Percentiles rank a stretch among this genome's conserved stretches.
Evolutionary conservation across 2,888 invertebrate genomes (phyloP).

Genomic region (Mantis religiosa): DNA sequence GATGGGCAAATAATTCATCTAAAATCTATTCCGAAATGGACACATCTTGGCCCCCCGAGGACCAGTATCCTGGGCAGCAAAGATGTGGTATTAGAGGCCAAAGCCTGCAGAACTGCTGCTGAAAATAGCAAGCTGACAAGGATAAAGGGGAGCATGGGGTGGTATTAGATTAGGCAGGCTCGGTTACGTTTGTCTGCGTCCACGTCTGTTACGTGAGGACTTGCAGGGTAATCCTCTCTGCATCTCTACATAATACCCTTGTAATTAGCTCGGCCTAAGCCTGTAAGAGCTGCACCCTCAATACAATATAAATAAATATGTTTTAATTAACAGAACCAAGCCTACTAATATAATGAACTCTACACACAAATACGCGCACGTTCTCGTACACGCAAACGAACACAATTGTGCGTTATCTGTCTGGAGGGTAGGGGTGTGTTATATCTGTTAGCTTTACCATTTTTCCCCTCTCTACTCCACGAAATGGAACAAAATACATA

Average conservation of each 20-base stretch:
- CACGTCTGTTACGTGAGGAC: background rate
- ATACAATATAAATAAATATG: slow-evolving; percentile 4
- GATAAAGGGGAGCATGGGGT: background rate
- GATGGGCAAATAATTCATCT: too few relatives aligned
- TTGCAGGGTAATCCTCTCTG: background rate
- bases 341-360: slow-evolving; percentile 1
- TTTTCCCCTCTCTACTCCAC: background rate
- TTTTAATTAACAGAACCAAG: slow-evolving; percentile 5
- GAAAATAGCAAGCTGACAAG: background rate
- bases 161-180: background rate
- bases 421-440: background rate
- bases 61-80: background rate
- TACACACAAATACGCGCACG: background rate
- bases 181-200: background rate
- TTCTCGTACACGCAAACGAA: background rate
- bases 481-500: background rate
- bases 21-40: too few relatives aligned
- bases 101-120: background rate
- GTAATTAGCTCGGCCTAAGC: background rate
- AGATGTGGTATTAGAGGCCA: background rate
- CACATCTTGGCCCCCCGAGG: background rate
- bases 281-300: background rate
- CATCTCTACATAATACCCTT: background rate
- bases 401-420: background rate
- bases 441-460: background rate